phyloP scores from a whole-genome alignment of 2,113 vertebrate species.

The Tetraodon nigroviridis region DNA sequence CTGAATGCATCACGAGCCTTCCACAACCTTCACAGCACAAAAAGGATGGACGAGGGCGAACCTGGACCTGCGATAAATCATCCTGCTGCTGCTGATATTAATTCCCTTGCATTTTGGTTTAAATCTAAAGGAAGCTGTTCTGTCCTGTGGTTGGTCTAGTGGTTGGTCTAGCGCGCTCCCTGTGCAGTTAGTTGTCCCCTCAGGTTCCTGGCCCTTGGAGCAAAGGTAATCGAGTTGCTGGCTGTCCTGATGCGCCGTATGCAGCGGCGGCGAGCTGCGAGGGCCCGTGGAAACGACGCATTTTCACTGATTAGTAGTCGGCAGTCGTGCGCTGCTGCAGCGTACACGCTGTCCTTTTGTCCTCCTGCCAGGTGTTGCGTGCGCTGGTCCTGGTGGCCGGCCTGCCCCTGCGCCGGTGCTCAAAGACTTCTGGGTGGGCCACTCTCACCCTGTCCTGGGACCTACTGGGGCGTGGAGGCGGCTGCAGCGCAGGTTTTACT shows the following conservation, averaged over 20 bases:
- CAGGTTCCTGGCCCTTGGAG: no score
- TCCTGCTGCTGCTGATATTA: no score
- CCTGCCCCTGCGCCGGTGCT: constrained; percentile 14
- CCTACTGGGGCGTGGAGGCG: constrained; percentile 10
- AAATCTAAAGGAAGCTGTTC: no score
- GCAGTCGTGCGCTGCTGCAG: constrained; percentile 27
- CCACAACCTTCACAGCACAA: no score
- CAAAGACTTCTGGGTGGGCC: constrained; percentile 6
- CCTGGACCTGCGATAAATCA: no score
- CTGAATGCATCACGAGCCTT: no score
- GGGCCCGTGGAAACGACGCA: constrained; percentile 10
- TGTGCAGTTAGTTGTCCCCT: no score
- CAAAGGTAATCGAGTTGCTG: neutral
- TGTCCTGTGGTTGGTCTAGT: no score
- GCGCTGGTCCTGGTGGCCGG: constrained; percentile 45
- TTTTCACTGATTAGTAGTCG: constrained; percentile 46
- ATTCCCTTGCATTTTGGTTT: no score
- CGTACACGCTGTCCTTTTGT: constrained; percentile 48
- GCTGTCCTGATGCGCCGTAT: neutral
- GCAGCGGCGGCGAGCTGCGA: neutral
- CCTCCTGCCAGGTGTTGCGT: constrained; percentile 62
- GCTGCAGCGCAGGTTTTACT: constrained; percentile 8
- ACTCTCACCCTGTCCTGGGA: constrained; percentile 1
- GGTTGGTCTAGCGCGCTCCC: no score
- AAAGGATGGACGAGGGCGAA: no score